Evolutionary conservation across 2,113 vertebrate species (phyloP), one percentile per base, ranked within the genome.

Genomic region (Hemibagrus wyckioides): DNA sequence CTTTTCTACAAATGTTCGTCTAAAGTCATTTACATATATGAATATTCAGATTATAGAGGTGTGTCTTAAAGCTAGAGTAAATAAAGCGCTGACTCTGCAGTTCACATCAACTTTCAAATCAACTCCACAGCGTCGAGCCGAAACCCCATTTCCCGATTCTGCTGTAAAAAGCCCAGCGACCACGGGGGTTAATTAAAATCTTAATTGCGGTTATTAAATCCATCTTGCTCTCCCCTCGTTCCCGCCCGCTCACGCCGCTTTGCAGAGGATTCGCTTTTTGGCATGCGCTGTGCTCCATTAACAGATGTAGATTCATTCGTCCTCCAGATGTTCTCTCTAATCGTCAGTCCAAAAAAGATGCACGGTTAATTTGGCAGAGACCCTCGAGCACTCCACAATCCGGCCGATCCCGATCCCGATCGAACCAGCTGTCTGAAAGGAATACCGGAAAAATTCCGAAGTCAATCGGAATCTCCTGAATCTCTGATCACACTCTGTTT

Each of bases 301-400:
- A 89, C 90, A 90, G 89, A 87, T 90, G 90, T 80, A 81, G 75
- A 67, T 63, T 76, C 57, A n/a, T 79, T 89, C 57, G 28, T 90
- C 90, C 87, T 91, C 90, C 91, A 90, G 91, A 90, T 91, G 91
- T 91, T 87, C 85, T n/a, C 57, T 86, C 65, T 89, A 87, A 90
- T 88, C 87, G 75, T 80, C 87, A 56, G 56, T 85, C 56, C 39
- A 81, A 83, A 82, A 77, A 59, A 59, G 56, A 73, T 77, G 39
- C 77, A 80, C 48, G 65, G 57, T 79, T 80, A 85, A 82, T 65
- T 77, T 75, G 85, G 80, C 44, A 48, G 83, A 59, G 85, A 84
- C 41, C 36, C 88, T 90, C 85, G 75, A 80, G 67, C 59, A 11
- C 41, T 73, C 77, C 8, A 44, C n/a, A n/a, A 21, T 28, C n/a